Evolutionary conservation across 2,797 vertebrate genomes (phyloP).

Genomic region (Tauraco hartlaubi): DNA sequence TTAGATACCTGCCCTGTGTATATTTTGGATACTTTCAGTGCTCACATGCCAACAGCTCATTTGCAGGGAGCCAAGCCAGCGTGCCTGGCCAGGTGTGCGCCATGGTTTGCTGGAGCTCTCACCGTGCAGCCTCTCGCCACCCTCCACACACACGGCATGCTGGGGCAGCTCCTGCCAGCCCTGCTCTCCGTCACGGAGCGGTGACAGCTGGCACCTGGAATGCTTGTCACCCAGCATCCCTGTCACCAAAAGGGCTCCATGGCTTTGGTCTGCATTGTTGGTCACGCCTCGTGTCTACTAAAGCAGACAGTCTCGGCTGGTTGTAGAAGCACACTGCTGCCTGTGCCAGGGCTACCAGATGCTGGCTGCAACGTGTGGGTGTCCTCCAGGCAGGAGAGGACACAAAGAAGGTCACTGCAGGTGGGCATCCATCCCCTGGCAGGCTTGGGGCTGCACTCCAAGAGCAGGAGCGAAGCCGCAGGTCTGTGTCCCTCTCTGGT

Average conservation of each 20-base stretch:
- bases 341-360: background rate
- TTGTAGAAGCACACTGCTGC: background rate
- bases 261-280: background rate
- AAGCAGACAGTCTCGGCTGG: background rate
- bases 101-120: background rate
- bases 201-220: background rate
- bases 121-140: background rate
- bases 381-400: background rate
- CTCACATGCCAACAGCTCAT: background rate
- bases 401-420: background rate
- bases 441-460: background rate
- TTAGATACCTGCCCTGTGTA: background rate
- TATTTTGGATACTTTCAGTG: background rate
- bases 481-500: background rate
- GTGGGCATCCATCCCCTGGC: rapidly evolving
- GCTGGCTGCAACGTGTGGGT: background rate
- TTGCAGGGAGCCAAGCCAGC: background rate
- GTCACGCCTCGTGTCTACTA: rapidly evolving
- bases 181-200: rapidly evolving
- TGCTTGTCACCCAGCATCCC: background rate
- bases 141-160: rapidly evolving
- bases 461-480: background rate
- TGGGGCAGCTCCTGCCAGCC: background rate
- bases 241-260: background rate
- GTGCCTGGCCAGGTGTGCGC: background rate